These are phyloP conservation scores for Pseudopodoces humilis DNA, from an alignment of 2,113 vertebrate genomes.

Conservation along the genomic window DNA sequence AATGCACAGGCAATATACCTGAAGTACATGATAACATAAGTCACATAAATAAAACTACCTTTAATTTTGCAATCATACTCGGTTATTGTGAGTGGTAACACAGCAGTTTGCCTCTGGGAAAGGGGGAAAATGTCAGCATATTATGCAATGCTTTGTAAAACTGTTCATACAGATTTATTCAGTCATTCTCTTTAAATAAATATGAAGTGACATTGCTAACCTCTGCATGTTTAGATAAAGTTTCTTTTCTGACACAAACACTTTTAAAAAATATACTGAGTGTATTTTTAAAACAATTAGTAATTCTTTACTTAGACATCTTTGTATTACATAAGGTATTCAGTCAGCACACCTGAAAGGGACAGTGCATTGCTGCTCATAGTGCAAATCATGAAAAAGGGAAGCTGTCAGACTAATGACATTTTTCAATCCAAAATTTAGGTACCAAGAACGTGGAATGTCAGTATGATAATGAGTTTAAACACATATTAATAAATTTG, in stretches of 20 bases:
- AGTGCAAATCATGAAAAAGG: background rate
- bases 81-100: background rate
- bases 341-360: background rate
- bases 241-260: background rate
- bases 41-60: background rate
- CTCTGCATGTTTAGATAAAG: background rate
- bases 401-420: background rate
- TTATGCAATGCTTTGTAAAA: background rate
- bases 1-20: background rate
- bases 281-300: constrained; percentile 34
- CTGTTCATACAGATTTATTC: constrained; percentile 29
- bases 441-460: background rate
- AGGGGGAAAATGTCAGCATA: background rate
- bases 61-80: background rate
- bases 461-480: background rate
- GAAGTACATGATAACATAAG: background rate
- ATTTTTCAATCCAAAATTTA: background rate
- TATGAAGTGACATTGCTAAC: background rate
- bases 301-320: background rate
- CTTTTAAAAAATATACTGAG: background rate
- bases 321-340: background rate
- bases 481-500: background rate
- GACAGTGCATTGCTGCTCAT: background rate
- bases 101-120: background rate
- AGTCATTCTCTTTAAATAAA: background rate